A percentile compares a stretch with the other conserved stretches of the same genome.
phyloP scores from a whole-genome alignment of 2,797 vertebrate species.

The Enteromius treurensis region DNA sequence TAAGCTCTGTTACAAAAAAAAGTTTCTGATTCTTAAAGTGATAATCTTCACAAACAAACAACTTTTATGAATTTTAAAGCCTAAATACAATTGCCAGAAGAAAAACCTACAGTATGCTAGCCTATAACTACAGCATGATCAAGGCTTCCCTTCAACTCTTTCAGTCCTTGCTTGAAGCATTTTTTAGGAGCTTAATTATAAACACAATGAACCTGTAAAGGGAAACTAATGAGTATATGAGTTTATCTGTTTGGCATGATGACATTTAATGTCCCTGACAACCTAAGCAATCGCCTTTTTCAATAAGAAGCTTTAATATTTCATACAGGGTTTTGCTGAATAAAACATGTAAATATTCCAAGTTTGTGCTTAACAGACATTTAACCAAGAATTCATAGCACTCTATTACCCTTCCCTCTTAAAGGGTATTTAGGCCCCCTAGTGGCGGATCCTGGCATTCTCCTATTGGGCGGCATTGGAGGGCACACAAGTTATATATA shows the following conservation, averaged over 20 bases:
- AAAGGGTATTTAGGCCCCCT: not conserved
- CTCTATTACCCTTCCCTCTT: not conserved
- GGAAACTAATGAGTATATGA: not conserved
- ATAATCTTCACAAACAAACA: not conserved
- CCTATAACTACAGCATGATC: not conserved
- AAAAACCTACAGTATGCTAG: not conserved
- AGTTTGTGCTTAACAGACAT: not conserved
- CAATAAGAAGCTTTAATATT: not conserved
- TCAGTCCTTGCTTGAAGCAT: too few species aligned
- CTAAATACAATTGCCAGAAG: not conserved
- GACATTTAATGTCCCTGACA: not conserved
- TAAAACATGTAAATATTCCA: not conserved
- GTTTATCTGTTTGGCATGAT: not conserved
- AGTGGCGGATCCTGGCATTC: not conserved
- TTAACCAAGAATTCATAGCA: not conserved
- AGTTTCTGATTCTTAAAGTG: too few species aligned
- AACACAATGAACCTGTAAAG: not conserved
- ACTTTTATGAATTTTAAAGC: not conserved
- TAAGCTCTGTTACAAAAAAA: not conserved
- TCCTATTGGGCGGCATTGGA: not conserved
- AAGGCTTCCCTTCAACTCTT: not conserved
- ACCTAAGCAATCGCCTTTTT: not conserved
- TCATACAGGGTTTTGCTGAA: not conserved
- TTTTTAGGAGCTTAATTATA: not conserved
- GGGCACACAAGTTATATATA: not conserved